Conservation (phyloP, 2,113 vertebrate species). For the Anoura caudifer region DNA sequence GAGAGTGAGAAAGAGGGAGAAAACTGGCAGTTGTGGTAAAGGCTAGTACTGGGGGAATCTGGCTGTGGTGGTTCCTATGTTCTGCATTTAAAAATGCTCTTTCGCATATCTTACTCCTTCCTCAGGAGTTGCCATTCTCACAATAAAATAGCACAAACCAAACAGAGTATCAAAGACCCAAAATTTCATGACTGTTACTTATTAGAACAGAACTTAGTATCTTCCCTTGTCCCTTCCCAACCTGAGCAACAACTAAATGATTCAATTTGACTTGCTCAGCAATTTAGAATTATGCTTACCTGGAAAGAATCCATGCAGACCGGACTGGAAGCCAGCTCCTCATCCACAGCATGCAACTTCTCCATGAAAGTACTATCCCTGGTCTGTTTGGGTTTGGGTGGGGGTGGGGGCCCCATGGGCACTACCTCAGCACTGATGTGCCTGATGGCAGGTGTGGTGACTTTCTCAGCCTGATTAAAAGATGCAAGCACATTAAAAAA, state of each 20-base stretch:
- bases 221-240: neutral
- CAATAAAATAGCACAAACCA: neutral
- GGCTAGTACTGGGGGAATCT: neutral
- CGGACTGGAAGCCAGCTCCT: conserved; percentile 87
- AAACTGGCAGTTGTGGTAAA: neutral
- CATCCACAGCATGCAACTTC: conserved; percentile 93
- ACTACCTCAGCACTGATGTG: conserved; percentile 82
- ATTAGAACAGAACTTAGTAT: neutral
- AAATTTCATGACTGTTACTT: neutral
- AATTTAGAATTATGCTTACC: conserved; percentile 75
- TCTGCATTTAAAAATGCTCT: neutral
- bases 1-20: neutral
- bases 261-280: neutral
- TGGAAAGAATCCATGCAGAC: conserved; percentile 88
- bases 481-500: conserved; percentile 49
- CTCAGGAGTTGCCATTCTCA: neutral
- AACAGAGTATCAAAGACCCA: neutral
- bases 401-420: conserved; percentile 95
- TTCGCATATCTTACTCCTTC: neutral
- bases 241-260: neutral
- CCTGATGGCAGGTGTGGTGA: conserved; percentile 57
- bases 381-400: conserved; percentile 78
- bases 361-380: conserved; percentile 93
- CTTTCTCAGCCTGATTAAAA: conserved; percentile 74
- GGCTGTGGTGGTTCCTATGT: neutral